These are phyloP conservation scores for Malaclemys terrapin DNA, from an alignment of 2,113 vertebrate species.

Conservation along the genomic window DNA sequence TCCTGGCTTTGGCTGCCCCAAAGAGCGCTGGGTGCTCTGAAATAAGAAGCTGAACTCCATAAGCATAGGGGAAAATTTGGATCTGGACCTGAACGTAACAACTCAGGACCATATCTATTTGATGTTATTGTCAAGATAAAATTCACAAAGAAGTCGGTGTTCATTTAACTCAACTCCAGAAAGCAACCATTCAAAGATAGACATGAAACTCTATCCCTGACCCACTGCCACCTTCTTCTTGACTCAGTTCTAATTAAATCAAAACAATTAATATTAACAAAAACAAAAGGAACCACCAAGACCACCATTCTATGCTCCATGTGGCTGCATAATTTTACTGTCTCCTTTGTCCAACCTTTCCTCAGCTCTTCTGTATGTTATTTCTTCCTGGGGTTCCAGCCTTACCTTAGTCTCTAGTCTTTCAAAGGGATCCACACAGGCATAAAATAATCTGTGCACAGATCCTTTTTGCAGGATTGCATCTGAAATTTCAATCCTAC, in stretches of 20 bases:
- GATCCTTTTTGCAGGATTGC: neutral
- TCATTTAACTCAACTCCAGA: neutral
- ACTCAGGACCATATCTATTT: neutral
- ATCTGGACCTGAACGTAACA: neutral
- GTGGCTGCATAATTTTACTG: neutral
- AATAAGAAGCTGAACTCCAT: neutral
- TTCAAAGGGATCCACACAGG: neutral
- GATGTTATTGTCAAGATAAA: neutral
- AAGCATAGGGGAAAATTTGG: neutral
- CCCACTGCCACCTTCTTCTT: too few species aligned
- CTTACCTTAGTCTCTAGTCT: neutral
- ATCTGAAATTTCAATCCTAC: neutral
- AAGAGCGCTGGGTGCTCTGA: neutral
- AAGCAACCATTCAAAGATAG: neutral
- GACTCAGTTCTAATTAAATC: neutral
- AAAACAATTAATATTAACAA: neutral
- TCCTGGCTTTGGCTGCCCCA: neutral
- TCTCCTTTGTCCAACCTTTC: neutral
- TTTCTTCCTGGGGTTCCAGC: neutral
- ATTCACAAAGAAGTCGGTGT: neutral
- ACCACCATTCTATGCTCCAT: neutral
- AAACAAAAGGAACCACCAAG: neutral
- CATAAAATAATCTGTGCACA: neutral
- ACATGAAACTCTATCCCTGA: neutral
- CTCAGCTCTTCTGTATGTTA: neutral